phyloP scores from a whole-genome alignment of 2,797 vertebrate species.

The Anguilla megastoma region DNA sequence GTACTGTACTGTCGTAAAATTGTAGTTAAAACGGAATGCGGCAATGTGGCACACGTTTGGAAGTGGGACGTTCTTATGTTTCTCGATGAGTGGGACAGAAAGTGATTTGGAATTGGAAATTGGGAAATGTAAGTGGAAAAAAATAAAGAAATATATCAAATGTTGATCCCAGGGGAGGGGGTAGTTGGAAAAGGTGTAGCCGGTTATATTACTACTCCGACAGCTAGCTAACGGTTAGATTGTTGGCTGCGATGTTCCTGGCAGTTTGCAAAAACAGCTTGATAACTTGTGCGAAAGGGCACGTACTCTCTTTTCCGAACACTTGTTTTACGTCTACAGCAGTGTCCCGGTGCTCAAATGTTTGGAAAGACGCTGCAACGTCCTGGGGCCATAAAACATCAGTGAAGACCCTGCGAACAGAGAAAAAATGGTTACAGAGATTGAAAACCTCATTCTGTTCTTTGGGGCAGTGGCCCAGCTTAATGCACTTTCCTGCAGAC shows the following conservation, averaged over 20 bases:
- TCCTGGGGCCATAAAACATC: conserved; percentile 47
- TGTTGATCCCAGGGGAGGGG: conserved; percentile 2
- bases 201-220: background rate
- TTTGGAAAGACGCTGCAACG: conserved; percentile 34
- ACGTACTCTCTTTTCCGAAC: conserved; percentile 30
- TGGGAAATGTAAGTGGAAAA: conserved; percentile 22
- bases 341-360: conserved; percentile 39
- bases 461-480: conserved; percentile 24
- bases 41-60: conserved; percentile 65
- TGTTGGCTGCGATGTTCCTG: conserved; percentile 48
- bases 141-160: background rate
- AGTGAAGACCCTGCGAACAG: conserved; percentile 23
- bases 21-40: conserved; percentile 57
- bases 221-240: conserved; percentile 18
- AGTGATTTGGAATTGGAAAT: background rate
- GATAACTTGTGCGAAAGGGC: conserved; percentile 46
- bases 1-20: conserved; percentile 47
- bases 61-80: background rate
- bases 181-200: background rate
- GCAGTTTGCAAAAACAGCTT: conserved; percentile 50
- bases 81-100: conserved; percentile 8
- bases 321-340: conserved; percentile 25
- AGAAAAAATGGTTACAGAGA: conserved; percentile 33
- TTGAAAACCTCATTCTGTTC: conserved; percentile 36
- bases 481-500: background rate